Evolutionary conservation across 2,113 vertebrate species (phyloP).

Genomic region (Lanius ludovicianus): DNA sequence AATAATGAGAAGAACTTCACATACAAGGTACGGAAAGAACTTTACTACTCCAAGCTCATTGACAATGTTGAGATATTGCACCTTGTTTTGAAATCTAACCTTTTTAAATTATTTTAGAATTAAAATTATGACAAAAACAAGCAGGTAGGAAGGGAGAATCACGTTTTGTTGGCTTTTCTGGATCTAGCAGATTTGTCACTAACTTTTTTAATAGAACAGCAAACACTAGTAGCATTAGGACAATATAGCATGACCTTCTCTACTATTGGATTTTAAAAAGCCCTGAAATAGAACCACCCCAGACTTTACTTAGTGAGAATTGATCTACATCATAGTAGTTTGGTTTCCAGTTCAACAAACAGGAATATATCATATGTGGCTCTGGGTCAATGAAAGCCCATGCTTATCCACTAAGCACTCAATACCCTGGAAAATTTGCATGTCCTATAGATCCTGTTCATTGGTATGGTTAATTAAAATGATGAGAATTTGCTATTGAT

Average conservation of each 20-base stretch:
- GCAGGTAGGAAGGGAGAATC: background rate
- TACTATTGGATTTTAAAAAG: slow-evolving; percentile 55
- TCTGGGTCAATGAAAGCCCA: slow-evolving; percentile 57
- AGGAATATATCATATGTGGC: slow-evolving; percentile 36
- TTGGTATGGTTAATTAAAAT: slow-evolving; percentile 53
- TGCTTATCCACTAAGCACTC: background rate
- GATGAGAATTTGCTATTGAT: slow-evolving; percentile 16
- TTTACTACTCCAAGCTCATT: background rate
- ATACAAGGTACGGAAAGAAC: background rate
- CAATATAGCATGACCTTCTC: slow-evolving; percentile 69
- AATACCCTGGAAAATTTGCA: slow-evolving; percentile 35
- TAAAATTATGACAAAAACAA: background rate
- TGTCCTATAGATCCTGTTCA: slow-evolving; percentile 25
- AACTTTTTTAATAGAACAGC: slow-evolving; percentile 21
- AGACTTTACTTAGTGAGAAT: slow-evolving; percentile 62
- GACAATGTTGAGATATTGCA: background rate
- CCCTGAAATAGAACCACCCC: slow-evolving; percentile 53
- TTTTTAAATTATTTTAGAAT: background rate
- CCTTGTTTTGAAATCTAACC: background rate
- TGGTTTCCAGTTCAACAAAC: slow-evolving; percentile 52
- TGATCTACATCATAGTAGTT: slow-evolving; percentile 55
- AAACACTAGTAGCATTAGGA: slow-evolving; percentile 26
- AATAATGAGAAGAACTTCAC: background rate
- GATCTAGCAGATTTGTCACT: background rate
- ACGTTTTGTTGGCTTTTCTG: background rate